Evolutionary conservation across 2,888 invertebrate species (phyloP).

Genomic region (Gryllus longicercus): DNA sequence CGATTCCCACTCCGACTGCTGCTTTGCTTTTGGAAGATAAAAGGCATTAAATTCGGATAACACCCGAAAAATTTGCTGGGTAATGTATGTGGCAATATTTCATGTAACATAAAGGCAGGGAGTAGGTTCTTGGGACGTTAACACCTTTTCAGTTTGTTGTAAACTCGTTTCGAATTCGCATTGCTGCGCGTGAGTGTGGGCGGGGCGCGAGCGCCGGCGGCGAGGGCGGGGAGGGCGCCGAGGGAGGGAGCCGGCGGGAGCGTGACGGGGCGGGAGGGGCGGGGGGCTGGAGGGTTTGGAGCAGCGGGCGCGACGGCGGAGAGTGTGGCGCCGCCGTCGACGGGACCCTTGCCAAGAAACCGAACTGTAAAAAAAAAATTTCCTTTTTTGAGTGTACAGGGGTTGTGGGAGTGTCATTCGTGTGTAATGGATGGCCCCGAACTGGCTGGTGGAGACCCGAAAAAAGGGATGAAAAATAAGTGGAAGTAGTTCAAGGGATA

Average conservation of each 20-base stretch:
- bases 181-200: constrained; percentile 3
- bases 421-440: constrained; percentile 33
- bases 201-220: neutral
- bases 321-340: neutral
- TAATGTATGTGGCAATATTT: constrained; percentile 1
- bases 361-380: neutral
- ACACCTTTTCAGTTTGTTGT: constrained; percentile 11
- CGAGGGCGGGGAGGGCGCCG: neutral
- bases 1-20: neutral
- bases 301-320: neutral
- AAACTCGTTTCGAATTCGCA: constrained; percentile 1
- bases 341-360: constrained; percentile 17
- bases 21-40: neutral
- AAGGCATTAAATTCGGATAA: constrained; percentile 17
- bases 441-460: neutral
- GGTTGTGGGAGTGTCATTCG: constrained; percentile 34
- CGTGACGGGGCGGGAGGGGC: neutral
- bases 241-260: neutral
- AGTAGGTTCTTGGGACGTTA: neutral
- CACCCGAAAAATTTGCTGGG: neutral
- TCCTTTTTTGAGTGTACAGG: constrained; percentile 8
- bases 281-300: neutral
- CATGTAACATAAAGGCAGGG: neutral
- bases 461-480: constrained; percentile 23
- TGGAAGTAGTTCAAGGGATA: neutral